Evolutionary conservation across 2,888 invertebrate species (phyloP).

Genomic region (Uloborus plumipes): DNA sequence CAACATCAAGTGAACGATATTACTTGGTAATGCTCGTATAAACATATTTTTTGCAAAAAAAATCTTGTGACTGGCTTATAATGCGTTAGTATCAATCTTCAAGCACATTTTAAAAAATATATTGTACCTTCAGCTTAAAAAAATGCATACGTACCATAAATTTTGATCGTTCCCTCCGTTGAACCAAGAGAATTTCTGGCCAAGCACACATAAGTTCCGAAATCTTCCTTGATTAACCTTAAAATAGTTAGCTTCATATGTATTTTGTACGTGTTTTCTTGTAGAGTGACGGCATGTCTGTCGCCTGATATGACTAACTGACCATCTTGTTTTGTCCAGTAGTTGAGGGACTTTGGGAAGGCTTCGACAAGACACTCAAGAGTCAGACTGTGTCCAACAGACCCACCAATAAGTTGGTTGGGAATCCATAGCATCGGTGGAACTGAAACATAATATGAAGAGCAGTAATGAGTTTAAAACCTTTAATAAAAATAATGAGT

Average conservation of each 20-base stretch:
- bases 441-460: conserved; percentile 77
- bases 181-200: conserved; percentile 69
- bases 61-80: too few species aligned
- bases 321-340: conserved; percentile 76
- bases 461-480: too few species aligned
- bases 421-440: conserved; percentile 87
- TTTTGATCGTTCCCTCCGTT: conserved; percentile 66
- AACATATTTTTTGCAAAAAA: too few species aligned
- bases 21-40: too few species aligned
- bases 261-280: conserved; percentile 78
- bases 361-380: conserved; percentile 87
- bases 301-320: conserved; percentile 48
- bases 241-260: conserved; percentile 87
- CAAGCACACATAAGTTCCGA: conserved; percentile 73
- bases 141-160: conserved; percentile 64
- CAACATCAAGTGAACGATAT: too few species aligned
- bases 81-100: too few species aligned
- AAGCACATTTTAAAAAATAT: too few species aligned
- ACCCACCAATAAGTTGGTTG: conserved; percentile 85
- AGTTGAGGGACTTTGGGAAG: conserved; percentile 89
- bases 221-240: conserved; percentile 83
- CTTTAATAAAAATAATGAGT: too few species aligned
- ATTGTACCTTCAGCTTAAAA: too few species aligned
- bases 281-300: conserved; percentile 37
- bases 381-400: conserved; percentile 80